A percentile compares a stretch with the other conserved stretches of the same genome.
These are phyloP conservation scores for Emesis furor DNA, from an alignment of 2,888 invertebrate species.

Conservation along the genomic window DNA sequence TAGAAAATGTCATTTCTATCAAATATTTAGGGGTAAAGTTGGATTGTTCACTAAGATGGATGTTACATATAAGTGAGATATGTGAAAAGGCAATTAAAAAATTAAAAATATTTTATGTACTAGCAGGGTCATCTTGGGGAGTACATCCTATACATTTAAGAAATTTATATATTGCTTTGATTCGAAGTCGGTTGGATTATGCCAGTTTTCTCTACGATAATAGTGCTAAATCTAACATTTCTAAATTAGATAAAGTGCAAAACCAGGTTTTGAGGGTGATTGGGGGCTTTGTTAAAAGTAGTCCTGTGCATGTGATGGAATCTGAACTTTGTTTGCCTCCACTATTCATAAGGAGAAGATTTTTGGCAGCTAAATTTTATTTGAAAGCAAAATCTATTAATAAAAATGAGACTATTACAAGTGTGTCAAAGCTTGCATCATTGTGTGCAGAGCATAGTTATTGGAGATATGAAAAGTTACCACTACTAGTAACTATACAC, in stretches of 20 bases:
- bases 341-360: conserved; percentile 32
- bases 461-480: conserved; percentile 10
- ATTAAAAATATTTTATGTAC: conserved; percentile 3
- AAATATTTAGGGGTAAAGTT: conserved; percentile 19
- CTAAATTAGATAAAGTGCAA: conserved; percentile 47
- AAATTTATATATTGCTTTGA: conserved; percentile 4
- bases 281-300: conserved; percentile 50
- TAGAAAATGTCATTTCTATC: conserved; percentile 7
- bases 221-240: conserved; percentile 37
- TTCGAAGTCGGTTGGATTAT: conserved; percentile 15
- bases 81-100: background rate
- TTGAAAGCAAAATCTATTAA: conserved; percentile 14
- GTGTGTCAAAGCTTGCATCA: background rate
- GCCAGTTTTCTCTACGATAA: conserved; percentile 49
- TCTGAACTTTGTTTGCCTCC: conserved; percentile 48
- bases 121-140: background rate
- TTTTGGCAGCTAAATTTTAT: conserved; percentile 37
- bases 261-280: conserved; percentile 52
- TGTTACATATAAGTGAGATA: background rate
- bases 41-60: background rate
- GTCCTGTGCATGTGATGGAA: conserved; percentile 62
- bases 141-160: background rate
- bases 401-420: background rate
- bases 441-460: background rate
- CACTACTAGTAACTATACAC: background rate